Conservation (phyloP, 2,888 invertebrate genomes). For the Limnephilus lunatus region DNA sequence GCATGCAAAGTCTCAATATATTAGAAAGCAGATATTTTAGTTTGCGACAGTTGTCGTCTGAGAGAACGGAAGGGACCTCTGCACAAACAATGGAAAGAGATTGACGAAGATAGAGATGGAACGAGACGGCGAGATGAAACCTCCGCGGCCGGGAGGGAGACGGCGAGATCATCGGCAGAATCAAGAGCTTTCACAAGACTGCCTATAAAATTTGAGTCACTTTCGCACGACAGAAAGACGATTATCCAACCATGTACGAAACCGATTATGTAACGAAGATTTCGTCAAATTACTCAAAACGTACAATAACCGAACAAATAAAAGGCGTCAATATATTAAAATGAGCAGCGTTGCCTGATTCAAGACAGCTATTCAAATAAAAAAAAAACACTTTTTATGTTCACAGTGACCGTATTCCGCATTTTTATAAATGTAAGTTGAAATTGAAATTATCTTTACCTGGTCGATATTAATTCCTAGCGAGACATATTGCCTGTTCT, state of each 20-base stretch:
- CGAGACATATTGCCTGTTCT: too few species aligned
- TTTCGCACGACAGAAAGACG: conserved; percentile 46
- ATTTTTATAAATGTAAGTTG: too few species aligned
- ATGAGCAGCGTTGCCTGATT: neutral
- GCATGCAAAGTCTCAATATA: conserved; percentile 32
- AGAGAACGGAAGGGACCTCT: conserved; percentile 50
- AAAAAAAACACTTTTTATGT: neutral
- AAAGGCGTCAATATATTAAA: neutral
- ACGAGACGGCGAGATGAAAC: neutral
- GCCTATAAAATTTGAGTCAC: conserved; percentile 36
- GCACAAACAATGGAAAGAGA: conserved; percentile 46
- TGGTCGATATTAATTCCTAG: too few species aligned
- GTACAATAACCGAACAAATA: neutral
- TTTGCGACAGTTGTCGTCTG: conserved; percentile 39
- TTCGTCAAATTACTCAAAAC: conserved; percentile 36
- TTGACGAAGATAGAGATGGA: conserved; percentile 41
- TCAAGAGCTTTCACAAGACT: conserved; percentile 46
- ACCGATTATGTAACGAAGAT: conserved; percentile 32
- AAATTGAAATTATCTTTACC: too few species aligned
- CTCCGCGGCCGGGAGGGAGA: neutral
- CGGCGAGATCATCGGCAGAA: conserved; percentile 28
- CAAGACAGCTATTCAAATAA: neutral
- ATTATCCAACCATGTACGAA: conserved; percentile 45
- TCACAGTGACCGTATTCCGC: neutral
- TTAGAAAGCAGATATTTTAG: conserved; percentile 46